Evolutionary conservation across 2,888 invertebrate genomes (phyloP).

Genomic region (Plebejus melissa): DNA sequence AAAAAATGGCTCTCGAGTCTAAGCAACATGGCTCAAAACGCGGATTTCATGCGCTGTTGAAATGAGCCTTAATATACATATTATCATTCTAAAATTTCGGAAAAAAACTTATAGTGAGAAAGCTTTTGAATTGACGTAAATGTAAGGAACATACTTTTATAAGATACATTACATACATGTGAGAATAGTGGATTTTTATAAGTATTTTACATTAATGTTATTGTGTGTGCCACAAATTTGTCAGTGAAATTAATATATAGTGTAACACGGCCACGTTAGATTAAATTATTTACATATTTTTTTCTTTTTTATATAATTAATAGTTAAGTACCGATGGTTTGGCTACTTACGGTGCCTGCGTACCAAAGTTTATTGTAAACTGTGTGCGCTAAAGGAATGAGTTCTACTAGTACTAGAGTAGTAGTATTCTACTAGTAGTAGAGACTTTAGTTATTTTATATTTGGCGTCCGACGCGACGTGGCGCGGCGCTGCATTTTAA

Average conservation of each 20-base stretch:
- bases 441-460: background rate
- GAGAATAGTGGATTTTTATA: conserved; percentile 24
- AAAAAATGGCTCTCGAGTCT: background rate
- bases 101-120: background rate
- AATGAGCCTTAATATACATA: background rate
- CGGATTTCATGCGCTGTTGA: background rate
- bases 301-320: background rate
- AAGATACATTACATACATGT: conserved; percentile 13
- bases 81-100: background rate
- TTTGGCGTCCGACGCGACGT: background rate
- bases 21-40: background rate
- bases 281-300: background rate
- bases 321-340: background rate
- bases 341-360: background rate
- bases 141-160: conserved; percentile 7
- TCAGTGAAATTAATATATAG: background rate
- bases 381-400: background rate
- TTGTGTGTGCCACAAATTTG: conserved; percentile 25
- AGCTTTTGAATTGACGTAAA: conserved; percentile 7
- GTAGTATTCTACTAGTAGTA: too few species aligned
- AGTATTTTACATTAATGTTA: conserved; percentile 18
- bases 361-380: background rate
- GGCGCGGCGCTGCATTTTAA: background rate
- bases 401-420: too few species aligned
- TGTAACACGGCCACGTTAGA: background rate